Evolutionary conservation across 2,888 invertebrate genomes (phyloP).

Genomic region (Acleris holmiana): DNA sequence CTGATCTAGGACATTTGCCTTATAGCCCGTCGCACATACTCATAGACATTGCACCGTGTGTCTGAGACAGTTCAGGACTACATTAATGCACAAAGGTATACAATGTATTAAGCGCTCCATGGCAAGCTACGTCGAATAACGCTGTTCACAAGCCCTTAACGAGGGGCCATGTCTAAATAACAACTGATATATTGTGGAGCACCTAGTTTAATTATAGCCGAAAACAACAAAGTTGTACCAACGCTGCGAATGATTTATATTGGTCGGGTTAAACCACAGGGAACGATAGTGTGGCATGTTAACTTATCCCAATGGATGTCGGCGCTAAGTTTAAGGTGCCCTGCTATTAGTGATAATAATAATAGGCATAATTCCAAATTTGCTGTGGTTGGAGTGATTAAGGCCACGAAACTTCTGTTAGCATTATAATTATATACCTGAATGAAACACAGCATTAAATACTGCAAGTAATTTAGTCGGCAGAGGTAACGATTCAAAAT

Average conservation of each 20-base stretch:
- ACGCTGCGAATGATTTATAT: constrained; percentile 69
- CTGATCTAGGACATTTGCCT: constrained; percentile 13
- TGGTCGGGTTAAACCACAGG: constrained; percentile 61
- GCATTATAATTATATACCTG: background rate
- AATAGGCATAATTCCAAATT: constrained; percentile 41
- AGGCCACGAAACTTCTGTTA: constrained; percentile 15
- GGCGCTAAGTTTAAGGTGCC: constrained; percentile 48
- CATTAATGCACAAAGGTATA: background rate
- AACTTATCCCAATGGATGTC: constrained; percentile 59
- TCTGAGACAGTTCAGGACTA: constrained; percentile 16
- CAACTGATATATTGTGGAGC: constrained; percentile 52
- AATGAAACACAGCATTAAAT: background rate
- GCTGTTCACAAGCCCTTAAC: constrained; percentile 32
- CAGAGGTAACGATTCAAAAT: background rate
- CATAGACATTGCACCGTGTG: constrained; percentile 25
- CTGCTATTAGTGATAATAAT: constrained; percentile 43
- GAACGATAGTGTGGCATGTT: constrained; percentile 61
- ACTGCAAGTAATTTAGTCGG: background rate
- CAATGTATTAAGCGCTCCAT: constrained; percentile 13
- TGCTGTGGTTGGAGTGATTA: constrained; percentile 29
- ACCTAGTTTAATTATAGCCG: constrained; percentile 64
- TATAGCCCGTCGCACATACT: constrained; percentile 22
- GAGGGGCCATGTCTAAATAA: constrained; percentile 36
- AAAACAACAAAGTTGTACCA: constrained; percentile 65
- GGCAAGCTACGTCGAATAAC: constrained; percentile 32